Percentiles rank a stretch among this genome's conserved stretches.
These are phyloP conservation scores for Habropoda laboriosa DNA, from an alignment of 1,140 invertebrate genomes.

Conservation along the genomic window DNA sequence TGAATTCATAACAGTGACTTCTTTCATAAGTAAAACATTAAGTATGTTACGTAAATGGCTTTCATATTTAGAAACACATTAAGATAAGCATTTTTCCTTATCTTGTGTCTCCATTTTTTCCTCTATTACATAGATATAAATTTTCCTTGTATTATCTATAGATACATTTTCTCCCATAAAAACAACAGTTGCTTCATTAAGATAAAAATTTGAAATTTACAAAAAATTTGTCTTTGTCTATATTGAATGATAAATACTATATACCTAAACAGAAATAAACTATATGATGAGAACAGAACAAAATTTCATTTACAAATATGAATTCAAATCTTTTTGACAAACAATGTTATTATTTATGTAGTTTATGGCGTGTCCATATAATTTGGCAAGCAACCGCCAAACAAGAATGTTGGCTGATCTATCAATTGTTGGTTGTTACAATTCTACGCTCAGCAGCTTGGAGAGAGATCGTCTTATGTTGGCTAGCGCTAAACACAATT, in stretches of 20 bases:
- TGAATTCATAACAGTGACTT: conserved; percentile 12
- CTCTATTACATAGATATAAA: background rate
- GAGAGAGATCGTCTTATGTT: conserved; percentile 92
- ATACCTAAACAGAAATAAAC: conserved; percentile 5
- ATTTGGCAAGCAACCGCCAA: conserved; percentile 97
- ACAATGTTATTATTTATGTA: conserved; percentile 82
- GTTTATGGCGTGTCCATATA: conserved; percentile 94
- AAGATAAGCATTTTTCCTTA: conserved; percentile 54
- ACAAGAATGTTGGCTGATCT: conserved; percentile 98
- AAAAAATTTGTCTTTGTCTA: background rate
- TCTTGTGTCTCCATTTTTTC: conserved; percentile 21
- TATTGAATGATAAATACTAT: background rate
- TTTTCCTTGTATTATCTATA: too few species aligned
- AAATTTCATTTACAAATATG: conserved; percentile 22
- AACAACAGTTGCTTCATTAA: background rate
- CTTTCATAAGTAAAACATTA: conserved; percentile 11
- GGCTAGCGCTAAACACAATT: conserved; percentile 96
- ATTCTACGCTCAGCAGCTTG: conserved; percentile 87
- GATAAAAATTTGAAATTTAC: background rate
- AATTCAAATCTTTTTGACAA: conserved; percentile 31
- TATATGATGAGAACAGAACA: background rate
- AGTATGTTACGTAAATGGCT: conserved; percentile 27
- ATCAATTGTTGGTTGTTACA: conserved; percentile 97
- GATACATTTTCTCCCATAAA: conserved; percentile 8
- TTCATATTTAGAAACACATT: conserved; percentile 52